Evolutionary conservation across 2,888 invertebrate genomes (phyloP).

Genomic region (Dione juno): DNA sequence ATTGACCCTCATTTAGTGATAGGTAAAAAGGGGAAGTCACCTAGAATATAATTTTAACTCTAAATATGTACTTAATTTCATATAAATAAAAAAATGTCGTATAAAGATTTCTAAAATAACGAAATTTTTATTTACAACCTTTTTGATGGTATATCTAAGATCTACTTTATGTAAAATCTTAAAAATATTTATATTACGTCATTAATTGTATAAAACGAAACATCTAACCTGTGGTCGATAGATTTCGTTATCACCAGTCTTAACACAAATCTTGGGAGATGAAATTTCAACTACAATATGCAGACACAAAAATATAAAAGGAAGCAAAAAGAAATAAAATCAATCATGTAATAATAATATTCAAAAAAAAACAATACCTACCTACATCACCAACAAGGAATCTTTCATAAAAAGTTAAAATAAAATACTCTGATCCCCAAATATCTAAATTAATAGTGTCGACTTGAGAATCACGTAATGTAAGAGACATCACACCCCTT

Average conservation of each 20-base stretch:
- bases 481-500: slow-evolving; percentile 90
- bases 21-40: slow-evolving; percentile 87
- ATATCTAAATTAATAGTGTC: slow-evolving; percentile 90
- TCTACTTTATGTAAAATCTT: not conserved
- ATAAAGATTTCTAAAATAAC: not conserved
- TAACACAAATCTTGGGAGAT: slow-evolving; percentile 85
- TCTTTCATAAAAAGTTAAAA: slow-evolving; percentile 84
- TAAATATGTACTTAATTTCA: not conserved
- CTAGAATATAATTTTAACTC: slow-evolving; percentile 47
- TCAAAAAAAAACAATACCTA: slow-evolving; percentile 51
- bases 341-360: not conserved
- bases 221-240: slow-evolving; percentile 84
- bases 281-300: slow-evolving; percentile 85
- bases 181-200: not conserved
- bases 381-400: slow-evolving; percentile 89
- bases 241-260: slow-evolving; percentile 83
- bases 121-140: no score
- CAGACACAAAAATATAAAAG: not conserved
- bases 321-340: not conserved
- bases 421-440: slow-evolving; percentile 87
- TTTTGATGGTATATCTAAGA: not conserved
- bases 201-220: not conserved
- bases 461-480: slow-evolving; percentile 87
- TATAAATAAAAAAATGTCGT: not conserved
- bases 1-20: slow-evolving; percentile 86